A percentile compares a stretch with the other conserved stretches of the same genome.
Evolutionary conservation across 2,888 invertebrate species (phyloP).

Genomic region (Drymonia ruficornis): DNA sequence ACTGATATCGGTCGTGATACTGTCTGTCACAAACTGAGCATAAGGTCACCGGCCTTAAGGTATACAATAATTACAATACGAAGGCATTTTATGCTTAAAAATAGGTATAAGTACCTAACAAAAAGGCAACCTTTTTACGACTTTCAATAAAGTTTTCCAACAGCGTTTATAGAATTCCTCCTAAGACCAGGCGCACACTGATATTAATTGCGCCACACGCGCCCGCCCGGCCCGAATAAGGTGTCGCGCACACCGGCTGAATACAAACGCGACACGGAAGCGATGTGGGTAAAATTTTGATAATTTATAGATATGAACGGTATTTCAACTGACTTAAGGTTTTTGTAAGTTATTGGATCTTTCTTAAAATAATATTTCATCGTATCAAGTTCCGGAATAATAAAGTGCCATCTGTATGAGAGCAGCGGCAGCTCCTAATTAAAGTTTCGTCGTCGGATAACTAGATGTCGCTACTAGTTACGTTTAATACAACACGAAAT

Average conservation of each 20-base stretch:
- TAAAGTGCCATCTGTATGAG: not conserved
- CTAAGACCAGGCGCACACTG: not conserved
- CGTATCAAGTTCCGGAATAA: not conserved
- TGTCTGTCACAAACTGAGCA: too few relatives aligned
- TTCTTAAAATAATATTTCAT: too few relatives aligned
- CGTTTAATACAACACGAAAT: too few relatives aligned
- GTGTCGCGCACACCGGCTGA: constrained; percentile 11
- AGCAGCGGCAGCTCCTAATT: not conserved
- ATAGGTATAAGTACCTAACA: not conserved
- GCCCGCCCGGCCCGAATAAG: constrained; percentile 9
- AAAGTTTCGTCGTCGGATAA: not conserved
- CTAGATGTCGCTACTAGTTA: constrained; percentile 1
- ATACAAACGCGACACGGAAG: constrained; percentile 8
- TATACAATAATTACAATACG: too few relatives aligned
- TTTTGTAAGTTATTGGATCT: too few relatives aligned
- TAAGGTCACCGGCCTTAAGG: too few relatives aligned
- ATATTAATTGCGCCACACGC: not conserved
- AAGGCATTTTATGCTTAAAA: not conserved
- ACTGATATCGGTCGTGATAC: too few relatives aligned
- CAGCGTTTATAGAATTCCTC: not conserved
- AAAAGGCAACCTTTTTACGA: not conserved
- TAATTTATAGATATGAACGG: too few relatives aligned
- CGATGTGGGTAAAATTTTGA: too few relatives aligned
- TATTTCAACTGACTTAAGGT: too few relatives aligned
- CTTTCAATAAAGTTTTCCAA: not conserved